Percentiles rank a stretch among this genome's conserved stretches.
Conservation (phyloP, 2,888 invertebrate genomes). For the Spodoptera exigua region DNA sequence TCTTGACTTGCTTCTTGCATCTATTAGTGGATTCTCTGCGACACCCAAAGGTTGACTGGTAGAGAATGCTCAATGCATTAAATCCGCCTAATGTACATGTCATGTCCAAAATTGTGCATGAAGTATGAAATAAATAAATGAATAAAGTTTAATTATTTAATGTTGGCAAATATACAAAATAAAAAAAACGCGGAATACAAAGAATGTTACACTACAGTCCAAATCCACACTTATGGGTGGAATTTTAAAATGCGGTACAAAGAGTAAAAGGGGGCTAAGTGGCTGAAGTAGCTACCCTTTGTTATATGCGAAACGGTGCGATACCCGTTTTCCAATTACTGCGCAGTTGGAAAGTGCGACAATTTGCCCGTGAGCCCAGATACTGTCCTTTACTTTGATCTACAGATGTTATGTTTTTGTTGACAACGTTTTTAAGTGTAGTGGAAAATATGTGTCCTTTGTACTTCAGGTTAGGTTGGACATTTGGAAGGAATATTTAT, state of each 20-base stretch:
- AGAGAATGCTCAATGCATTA: too few species aligned
- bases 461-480: slow-evolving; percentile 4
- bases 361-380: slow-evolving; percentile 74
- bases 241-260: slow-evolving; percentile 74
- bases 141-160: too few species aligned
- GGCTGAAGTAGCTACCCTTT: slow-evolving; percentile 77
- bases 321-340: slow-evolving; percentile 62
- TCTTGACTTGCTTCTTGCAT: too few species aligned
- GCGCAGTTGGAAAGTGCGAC: slow-evolving; percentile 78
- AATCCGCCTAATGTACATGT: too few species aligned
- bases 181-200: too few species aligned
- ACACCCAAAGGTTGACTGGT: too few species aligned
- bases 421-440: slow-evolving; percentile 39
- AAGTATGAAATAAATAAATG: too few species aligned
- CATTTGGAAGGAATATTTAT: neutral
- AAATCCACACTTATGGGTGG: slow-evolving; percentile 48
- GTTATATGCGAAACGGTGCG: slow-evolving; percentile 71
- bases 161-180: too few species aligned
- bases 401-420: slow-evolving; percentile 49
- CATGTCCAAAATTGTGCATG: too few species aligned
- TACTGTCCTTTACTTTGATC: slow-evolving; percentile 72
- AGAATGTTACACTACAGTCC: slow-evolving; percentile 54
- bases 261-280: slow-evolving; percentile 76
- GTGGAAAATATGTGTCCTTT: slow-evolving; percentile 31
- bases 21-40: too few species aligned